Percentiles rank a stretch among this genome's conserved stretches.
These are phyloP conservation scores for Troilus luridus DNA, from an alignment of 2,888 invertebrate genomes.

Conservation along the genomic window DNA sequence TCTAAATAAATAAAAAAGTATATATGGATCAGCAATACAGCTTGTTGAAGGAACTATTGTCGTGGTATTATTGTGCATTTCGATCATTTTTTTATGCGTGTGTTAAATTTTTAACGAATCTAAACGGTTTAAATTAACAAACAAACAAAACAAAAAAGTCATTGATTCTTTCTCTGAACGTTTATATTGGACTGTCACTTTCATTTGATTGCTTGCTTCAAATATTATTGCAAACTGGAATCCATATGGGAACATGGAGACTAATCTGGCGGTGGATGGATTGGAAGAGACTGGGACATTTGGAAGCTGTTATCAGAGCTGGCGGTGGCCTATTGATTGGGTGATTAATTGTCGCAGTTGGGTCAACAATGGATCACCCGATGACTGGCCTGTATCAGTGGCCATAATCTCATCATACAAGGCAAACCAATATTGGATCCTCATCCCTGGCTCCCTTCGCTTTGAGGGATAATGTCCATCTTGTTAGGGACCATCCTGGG, in stretches of 20 bases:
- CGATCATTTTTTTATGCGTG: no score
- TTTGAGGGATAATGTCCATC: neutral
- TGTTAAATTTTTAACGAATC: no score
- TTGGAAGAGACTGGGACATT: neutral
- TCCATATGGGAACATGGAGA: neutral
- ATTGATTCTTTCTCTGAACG: no score
- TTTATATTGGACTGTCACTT: no score
- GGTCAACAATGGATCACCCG: neutral
- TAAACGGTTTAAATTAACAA: no score
- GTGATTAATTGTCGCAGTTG: neutral
- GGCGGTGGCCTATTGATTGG: neutral
- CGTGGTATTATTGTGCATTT: no score
- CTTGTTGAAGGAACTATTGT: no score
- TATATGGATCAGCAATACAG: no score
- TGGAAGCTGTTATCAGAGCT: neutral
- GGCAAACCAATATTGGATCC: neutral
- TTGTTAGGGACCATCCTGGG: no score
- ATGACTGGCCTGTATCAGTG: neutral
- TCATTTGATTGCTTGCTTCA: neutral
- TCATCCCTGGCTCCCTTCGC: neutral
- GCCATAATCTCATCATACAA: constrained; percentile 18
- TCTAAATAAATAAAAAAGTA: no score
- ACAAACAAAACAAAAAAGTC: no score
- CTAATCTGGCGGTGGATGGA: neutral
- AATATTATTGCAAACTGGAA: neutral